These are phyloP conservation scores for Gymnosoma rotundatum DNA, from an alignment of 2,888 invertebrate genomes.

Conservation along the genomic window DNA sequence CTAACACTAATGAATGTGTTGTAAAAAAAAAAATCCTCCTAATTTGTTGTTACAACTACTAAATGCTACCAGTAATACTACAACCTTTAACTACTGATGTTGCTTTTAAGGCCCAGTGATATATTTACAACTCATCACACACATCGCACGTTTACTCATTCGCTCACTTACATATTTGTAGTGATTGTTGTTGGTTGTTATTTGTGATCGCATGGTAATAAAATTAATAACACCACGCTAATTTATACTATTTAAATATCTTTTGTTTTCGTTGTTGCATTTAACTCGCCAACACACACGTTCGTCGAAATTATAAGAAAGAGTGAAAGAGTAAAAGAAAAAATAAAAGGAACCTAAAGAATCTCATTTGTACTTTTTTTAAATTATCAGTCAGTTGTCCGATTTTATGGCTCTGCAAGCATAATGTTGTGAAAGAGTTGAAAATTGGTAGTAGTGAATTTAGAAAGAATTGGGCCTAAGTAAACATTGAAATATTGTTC, in stretches of 20 bases:
- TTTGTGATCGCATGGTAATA: slow-evolving; percentile 75
- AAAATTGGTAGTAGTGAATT: neutral
- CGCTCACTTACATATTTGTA: neutral
- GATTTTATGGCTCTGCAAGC: slow-evolving; percentile 45
- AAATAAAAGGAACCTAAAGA: slow-evolving; percentile 4
- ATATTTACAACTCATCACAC: slow-evolving; percentile 27
- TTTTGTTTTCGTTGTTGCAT: slow-evolving; percentile 42
- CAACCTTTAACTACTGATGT: neutral
- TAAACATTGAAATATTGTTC: slow-evolving; percentile 31
- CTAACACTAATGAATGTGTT: slow-evolving; percentile 57
- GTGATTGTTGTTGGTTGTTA: slow-evolving; percentile 56
- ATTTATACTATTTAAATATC: slow-evolving; percentile 74
- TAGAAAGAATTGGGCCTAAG: slow-evolving; percentile 18
- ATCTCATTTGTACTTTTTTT: neutral
- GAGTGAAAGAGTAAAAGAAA: neutral
- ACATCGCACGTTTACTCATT: slow-evolving; percentile 5
- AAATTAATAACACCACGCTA: slow-evolving; percentile 82
- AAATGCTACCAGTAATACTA: neutral
- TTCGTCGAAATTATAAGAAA: neutral
- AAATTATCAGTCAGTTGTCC: slow-evolving; percentile 44
- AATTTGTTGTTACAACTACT: slow-evolving; percentile 31
- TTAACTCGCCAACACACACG: slow-evolving; percentile 17
- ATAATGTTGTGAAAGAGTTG: neutral
- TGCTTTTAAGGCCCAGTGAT: neutral
- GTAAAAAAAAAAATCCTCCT: slow-evolving; percentile 48